Evolutionary conservation across 2,888 invertebrate species (phyloP).

Genomic region (Luperina nickerlii): DNA sequence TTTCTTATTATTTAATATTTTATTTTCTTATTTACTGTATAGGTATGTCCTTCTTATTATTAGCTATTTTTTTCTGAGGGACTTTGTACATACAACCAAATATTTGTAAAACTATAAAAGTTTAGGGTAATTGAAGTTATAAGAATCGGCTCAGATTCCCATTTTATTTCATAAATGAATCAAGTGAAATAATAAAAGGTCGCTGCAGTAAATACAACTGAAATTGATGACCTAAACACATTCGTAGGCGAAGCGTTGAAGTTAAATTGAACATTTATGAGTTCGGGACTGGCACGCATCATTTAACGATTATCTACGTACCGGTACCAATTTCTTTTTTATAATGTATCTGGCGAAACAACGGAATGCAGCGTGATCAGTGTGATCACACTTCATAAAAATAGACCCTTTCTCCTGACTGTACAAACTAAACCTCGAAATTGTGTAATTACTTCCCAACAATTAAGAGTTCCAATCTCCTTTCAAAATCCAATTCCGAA

Average conservation of each 20-base stretch:
- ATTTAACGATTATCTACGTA: conserved; percentile 79
- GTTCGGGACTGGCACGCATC: conserved; percentile 70
- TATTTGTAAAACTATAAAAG: not conserved
- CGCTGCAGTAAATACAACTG: conserved; percentile 37
- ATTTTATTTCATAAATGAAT: not conserved
- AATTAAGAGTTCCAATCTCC: conserved; percentile 49
- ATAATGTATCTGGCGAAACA: conserved; percentile 77
- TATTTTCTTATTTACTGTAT: not conserved
- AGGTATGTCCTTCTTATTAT: not conserved
- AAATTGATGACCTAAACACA: conserved; percentile 59
- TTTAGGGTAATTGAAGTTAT: not conserved
- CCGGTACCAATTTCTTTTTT: conserved; percentile 80
- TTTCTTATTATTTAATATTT: not conserved
- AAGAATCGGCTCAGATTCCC: not conserved
- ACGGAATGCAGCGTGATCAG: conserved; percentile 49
- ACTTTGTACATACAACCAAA: not conserved
- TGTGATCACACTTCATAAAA: conserved; percentile 45
- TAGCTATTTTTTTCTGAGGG: not conserved
- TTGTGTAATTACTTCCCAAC: conserved; percentile 48
- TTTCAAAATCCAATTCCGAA: conserved; percentile 44
- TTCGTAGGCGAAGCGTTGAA: conserved; percentile 57
- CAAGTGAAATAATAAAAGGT: conserved; percentile 14
- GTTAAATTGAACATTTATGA: conserved; percentile 75
- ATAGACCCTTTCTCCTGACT: conserved; percentile 9
- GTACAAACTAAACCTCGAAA: conserved; percentile 36